A percentile compares a stretch with the other conserved stretches of the same genome.
These are phyloP conservation scores for Acanthopagrus latus DNA, from an alignment of 2,797 vertebrate genomes.

Conservation along the genomic window DNA sequence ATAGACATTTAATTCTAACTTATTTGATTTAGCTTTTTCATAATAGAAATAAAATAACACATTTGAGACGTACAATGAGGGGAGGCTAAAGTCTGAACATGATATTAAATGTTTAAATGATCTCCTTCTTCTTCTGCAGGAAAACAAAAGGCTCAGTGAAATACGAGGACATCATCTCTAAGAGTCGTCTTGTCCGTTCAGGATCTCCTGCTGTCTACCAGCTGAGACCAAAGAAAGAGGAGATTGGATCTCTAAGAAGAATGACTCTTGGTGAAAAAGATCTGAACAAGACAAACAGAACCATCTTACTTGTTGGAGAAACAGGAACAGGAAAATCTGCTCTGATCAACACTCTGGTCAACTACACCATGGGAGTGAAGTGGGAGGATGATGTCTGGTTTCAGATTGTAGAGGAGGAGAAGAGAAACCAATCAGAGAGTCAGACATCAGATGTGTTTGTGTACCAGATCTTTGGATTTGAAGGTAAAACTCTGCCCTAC, in stretches of 20 bases:
- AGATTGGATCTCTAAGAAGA: background rate
- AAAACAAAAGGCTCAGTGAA: too few relatives aligned
- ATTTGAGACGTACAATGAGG: too few relatives aligned
- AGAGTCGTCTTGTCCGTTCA: background rate
- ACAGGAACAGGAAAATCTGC: conserved; percentile 21
- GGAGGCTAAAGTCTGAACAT: too few relatives aligned
- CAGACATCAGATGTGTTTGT: conserved; percentile 27
- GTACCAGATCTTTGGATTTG: conserved; percentile 33
- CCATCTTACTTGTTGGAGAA: conserved; percentile 35
- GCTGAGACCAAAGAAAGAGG: background rate
- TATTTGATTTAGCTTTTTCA: too few relatives aligned
- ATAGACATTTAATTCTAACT: too few relatives aligned
- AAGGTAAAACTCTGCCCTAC: conserved; percentile 18
- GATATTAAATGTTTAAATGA: too few relatives aligned
- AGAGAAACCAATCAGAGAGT: background rate
- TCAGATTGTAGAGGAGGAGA: background rate
- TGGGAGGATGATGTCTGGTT: conserved; percentile 28
- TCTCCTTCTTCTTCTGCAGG: too few relatives aligned
- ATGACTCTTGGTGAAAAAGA: background rate
- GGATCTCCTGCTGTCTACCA: conserved; percentile 12
- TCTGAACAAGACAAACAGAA: background rate
- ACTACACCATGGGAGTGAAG: conserved; percentile 26
- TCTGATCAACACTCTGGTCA: conserved; percentile 30
- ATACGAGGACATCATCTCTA: too few relatives aligned
- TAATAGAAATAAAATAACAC: too few relatives aligned